Evolutionary conservation across 1,140 invertebrate species (phyloP).

Genomic region (Nasonia longicornis): DNA sequence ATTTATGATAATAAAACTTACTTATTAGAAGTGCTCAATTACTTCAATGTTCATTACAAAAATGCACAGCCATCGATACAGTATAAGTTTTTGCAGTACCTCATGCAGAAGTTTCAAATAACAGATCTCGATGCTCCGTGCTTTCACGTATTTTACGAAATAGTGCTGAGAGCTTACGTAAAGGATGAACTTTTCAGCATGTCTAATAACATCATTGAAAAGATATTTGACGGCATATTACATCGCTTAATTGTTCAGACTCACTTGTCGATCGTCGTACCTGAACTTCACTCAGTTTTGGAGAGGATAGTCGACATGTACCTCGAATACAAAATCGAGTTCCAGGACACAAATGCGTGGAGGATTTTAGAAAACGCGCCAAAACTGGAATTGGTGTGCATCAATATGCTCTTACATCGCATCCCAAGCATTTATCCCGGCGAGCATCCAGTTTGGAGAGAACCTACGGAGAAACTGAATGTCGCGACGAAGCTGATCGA

Average conservation of each 20-base stretch:
- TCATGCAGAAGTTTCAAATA: neutral
- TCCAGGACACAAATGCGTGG: neutral
- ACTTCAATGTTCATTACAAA: neutral
- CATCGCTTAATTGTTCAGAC: neutral
- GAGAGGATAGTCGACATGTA: neutral
- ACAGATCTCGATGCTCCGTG: neutral
- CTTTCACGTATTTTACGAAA: neutral
- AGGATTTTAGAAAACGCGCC: neutral
- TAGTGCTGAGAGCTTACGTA: neutral
- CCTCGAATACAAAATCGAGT: conserved; percentile 17
- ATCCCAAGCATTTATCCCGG: conserved; percentile 2
- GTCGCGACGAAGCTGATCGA: neutral
- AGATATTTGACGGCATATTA: neutral
- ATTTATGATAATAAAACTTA: neutral
- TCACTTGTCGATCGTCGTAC: too few species aligned
- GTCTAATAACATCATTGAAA: neutral
- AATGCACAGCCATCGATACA: neutral
- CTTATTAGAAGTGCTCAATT: neutral
- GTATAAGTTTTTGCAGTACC: neutral
- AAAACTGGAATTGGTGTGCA: neutral
- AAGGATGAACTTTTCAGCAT: neutral
- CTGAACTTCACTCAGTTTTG: too few species aligned
- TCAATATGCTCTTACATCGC: neutral
- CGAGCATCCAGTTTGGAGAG: neutral
- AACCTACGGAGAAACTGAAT: neutral